Evolutionary conservation across 2,888 invertebrate species (phyloP).

Genomic region (Chydorus sphaericus): DNA sequence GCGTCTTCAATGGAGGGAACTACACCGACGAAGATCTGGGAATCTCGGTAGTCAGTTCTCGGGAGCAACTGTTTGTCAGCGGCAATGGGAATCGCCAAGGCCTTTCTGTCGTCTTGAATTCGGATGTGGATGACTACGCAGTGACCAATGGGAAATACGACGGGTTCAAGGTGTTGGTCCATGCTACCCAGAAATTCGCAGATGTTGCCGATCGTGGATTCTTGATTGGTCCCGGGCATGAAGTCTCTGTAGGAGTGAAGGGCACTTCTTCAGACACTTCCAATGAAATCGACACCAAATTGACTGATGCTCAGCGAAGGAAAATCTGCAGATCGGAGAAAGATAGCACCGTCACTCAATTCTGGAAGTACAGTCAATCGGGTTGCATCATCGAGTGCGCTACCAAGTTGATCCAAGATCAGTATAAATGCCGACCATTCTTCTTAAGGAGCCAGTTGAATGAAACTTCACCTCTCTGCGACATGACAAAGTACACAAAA

Average conservation of each 20-base stretch:
- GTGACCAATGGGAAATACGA: constrained; percentile 6
- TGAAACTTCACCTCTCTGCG: too few relatives aligned
- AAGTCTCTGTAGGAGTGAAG: constrained; percentile 1
- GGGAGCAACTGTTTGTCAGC: not conserved
- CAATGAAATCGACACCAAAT: not conserved
- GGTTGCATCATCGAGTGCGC: constrained; percentile 10
- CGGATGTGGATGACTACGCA: constrained; percentile 1
- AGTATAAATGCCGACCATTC: constrained; percentile 5
- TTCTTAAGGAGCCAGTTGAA: constrained; percentile 1
- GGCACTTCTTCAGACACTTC: not conserved
- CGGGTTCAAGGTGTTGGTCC: constrained; percentile 10
- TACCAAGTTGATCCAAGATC: not conserved
- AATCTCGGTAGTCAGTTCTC: too few relatives aligned
- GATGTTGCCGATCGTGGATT: constrained; percentile 10
- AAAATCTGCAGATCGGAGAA: too few relatives aligned
- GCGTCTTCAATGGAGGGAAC: constrained; percentile 3
- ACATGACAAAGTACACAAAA: too few relatives aligned
- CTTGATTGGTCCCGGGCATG: constrained; percentile 1
- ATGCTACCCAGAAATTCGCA: constrained; percentile 3
- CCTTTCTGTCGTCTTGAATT: not conserved
- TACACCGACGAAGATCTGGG: not conserved
- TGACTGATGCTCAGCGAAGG: too few relatives aligned
- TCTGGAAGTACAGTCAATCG: constrained; percentile 1
- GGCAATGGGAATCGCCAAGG: not conserved
- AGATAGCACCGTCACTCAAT: too few relatives aligned